These are phyloP conservation scores for Okamejei kenojei DNA, from an alignment of 2,797 vertebrate genomes.

Conservation along the genomic window DNA sequence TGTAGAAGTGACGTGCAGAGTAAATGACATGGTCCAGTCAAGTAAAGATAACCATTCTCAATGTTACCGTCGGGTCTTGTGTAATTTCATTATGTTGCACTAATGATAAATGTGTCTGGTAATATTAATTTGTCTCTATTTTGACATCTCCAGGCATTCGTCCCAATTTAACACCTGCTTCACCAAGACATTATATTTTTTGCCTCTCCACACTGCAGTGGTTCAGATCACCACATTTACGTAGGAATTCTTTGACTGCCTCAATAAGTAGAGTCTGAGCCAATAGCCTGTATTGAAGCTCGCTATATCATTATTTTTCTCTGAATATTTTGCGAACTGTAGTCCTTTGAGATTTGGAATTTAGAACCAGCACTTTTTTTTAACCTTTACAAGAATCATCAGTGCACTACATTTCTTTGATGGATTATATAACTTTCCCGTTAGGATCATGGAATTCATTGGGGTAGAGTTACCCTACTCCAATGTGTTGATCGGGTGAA, in stretches of 20 bases:
- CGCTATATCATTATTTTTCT: neutral
- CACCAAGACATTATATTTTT: neutral
- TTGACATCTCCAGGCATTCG: neutral
- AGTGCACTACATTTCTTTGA: neutral
- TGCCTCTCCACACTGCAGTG: neutral
- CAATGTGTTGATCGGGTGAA: neutral
- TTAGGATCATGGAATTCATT: neutral
- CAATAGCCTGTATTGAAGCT: neutral
- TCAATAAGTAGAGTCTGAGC: neutral
- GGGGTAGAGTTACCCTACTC: neutral
- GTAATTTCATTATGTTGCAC: slow-evolving; percentile 33
- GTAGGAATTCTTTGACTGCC: neutral
- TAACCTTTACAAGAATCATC: neutral
- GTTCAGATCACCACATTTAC: neutral
- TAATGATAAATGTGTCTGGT: slow-evolving; percentile 33
- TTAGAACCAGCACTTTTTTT: neutral
- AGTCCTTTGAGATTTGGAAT: neutral
- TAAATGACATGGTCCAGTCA: slow-evolving; percentile 22
- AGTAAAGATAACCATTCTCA: slow-evolving; percentile 28
- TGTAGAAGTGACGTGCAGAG: slow-evolving; percentile 16
- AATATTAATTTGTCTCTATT: slow-evolving; percentile 33
- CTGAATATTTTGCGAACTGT: neutral
- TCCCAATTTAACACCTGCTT: slow-evolving; percentile 7
- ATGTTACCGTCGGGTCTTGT: slow-evolving; percentile 18
- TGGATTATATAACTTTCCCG: neutral